Conservation (phyloP, 2,888 invertebrate species). For the Orthosia cruda region DNA sequence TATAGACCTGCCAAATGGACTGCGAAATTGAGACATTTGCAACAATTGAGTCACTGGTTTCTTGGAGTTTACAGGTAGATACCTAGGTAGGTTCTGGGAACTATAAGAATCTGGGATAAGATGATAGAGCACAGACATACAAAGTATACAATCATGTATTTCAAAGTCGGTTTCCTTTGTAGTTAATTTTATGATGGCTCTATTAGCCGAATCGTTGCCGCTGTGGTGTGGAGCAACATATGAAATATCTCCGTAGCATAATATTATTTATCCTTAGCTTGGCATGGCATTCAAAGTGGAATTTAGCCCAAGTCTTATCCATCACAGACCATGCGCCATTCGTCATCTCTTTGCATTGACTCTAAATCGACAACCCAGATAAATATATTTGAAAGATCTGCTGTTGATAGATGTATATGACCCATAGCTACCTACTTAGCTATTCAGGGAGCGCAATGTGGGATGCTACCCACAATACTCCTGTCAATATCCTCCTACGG, state of each 20-base stretch:
- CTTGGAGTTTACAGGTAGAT: constrained; percentile 22
- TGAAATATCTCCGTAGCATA: not conserved
- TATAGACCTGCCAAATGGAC: constrained; percentile 51
- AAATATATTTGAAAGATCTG: not conserved
- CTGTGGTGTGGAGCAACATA: not conserved
- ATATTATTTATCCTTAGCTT: not conserved
- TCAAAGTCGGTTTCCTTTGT: constrained; percentile 1
- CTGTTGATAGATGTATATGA: constrained; percentile 8
- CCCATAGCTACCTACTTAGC: constrained; percentile 1
- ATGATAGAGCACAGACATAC: constrained; percentile 12
- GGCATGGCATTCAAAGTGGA: not conserved
- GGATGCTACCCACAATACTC: not conserved
- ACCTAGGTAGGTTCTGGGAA: constrained; percentile 7
- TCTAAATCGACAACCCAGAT: not conserved
- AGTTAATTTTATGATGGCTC: not conserved
- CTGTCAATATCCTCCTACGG: constrained; percentile 37
- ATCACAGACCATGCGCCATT: not conserved
- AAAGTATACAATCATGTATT: constrained; percentile 4
- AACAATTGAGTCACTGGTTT: constrained; percentile 45
- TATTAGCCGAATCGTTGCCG: not conserved
- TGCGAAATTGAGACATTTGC: constrained; percentile 61
- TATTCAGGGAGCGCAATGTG: not conserved
- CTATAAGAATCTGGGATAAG: constrained; percentile 4
- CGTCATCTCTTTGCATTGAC: not conserved
- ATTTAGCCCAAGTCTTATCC: not conserved